A percentile compares a stretch with the other conserved stretches of the same genome.
These are phyloP conservation scores for Steatornis caripensis DNA, from an alignment of 2,113 vertebrate species.

Conservation along the genomic window DNA sequence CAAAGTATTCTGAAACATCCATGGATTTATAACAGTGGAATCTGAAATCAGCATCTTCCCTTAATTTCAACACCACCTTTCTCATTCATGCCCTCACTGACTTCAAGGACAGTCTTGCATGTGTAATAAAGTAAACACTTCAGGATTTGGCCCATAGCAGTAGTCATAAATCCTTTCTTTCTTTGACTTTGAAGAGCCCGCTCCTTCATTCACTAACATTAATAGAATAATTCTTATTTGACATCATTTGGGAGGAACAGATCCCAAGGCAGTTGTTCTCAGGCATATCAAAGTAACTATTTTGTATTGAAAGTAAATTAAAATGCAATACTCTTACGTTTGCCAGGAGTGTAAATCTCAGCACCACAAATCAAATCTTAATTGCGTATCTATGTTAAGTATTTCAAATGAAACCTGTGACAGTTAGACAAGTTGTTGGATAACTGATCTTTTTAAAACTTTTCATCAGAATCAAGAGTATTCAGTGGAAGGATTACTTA, in stretches of 20 bases:
- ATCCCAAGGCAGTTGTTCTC: constrained; percentile 18
- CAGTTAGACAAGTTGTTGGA: not conserved
- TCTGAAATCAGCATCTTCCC: not conserved
- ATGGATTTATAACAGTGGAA: not conserved
- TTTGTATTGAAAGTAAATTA: constrained; percentile 35
- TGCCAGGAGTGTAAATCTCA: constrained; percentile 37
- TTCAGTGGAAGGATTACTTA: not conserved
- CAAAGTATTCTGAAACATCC: not conserved
- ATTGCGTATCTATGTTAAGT: not conserved
- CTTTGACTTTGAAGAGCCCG: not conserved
- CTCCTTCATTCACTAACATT: not conserved
- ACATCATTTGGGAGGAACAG: not conserved
- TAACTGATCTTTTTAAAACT: not conserved
- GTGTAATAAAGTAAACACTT: not conserved
- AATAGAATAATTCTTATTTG: not conserved
- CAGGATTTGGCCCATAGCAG: not conserved
- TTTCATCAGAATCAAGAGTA: not conserved
- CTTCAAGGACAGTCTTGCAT: not conserved
- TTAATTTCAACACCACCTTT: not conserved
- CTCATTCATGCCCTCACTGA: not conserved
- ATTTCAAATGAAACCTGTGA: not conserved
- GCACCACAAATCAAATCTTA: constrained; percentile 33
- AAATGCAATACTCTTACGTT: not conserved
- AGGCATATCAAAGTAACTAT: constrained; percentile 54
- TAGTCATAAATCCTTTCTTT: constrained; percentile 36